These are phyloP conservation scores for Plestiodon gilberti DNA, from an alignment of 2,113 vertebrate species.

Conservation along the genomic window DNA sequence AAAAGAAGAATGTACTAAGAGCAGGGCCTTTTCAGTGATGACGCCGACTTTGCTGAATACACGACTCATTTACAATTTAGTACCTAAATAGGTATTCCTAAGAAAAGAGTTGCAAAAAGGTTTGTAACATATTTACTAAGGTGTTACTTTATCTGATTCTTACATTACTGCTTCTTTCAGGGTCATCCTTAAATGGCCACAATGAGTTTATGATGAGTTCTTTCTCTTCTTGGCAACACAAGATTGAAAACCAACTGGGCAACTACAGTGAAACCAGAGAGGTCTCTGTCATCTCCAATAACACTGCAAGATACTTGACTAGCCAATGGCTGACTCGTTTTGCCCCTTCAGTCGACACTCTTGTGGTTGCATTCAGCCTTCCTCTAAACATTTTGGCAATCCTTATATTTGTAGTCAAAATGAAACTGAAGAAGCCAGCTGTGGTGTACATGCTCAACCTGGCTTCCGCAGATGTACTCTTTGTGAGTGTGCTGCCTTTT, in stretches of 20 bases:
- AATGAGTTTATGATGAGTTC: conserved; percentile 3
- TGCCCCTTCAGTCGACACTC: conserved; percentile 77
- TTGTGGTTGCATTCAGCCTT: conserved; percentile 73
- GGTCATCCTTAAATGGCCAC: not conserved
- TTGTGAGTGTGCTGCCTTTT: conserved; percentile 78
- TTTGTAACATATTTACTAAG: not conserved
- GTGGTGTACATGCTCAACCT: conserved; percentile 88
- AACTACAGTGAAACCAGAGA: fast-evolving
- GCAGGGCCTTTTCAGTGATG: no score
- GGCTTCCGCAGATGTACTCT: conserved; percentile 76
- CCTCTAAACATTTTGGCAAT: conserved; percentile 80
- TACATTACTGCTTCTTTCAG: conserved; percentile 29
- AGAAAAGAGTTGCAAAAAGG: not conserved
- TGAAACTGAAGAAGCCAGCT: conserved; percentile 75
- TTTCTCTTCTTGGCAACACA: conserved; percentile 29
- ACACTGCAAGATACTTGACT: conserved; percentile 69
- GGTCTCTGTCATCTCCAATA: conserved; percentile 57
- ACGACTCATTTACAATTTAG: no score
- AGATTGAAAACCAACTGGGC: fast-evolving
- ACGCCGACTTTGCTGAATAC: not conserved
- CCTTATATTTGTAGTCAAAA: conserved; percentile 73
- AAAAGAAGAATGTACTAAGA: no score
- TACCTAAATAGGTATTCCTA: not conserved
- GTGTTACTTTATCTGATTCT: not conserved
- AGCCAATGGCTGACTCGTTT: conserved; percentile 76